Base-by-base conservation (phyloP, 2,888 invertebrate species). In the Hemistola chrysoprasaria region DNA sequence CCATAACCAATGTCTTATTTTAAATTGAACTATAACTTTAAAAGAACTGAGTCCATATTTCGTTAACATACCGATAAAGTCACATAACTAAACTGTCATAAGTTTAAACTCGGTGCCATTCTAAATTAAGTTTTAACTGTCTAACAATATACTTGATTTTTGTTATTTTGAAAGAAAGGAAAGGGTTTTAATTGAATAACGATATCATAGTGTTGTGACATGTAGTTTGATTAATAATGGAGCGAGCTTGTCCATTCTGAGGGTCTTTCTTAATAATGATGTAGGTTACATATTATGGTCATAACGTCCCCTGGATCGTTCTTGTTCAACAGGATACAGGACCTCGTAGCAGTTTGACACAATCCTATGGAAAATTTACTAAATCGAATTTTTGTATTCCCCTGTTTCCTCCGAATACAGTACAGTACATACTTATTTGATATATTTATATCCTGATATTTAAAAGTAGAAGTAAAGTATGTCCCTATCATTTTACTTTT, bases 201-300 rank as follows among this genome's bases (percentile, higher is more conserved):
- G 72, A 78, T 85, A 86, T 87, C 81, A 76, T 76, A 78, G 78
- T 87, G 86, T 87, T 87, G 76, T 88, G 88, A 87, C 88, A 84
- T 79, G 80, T 72, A 65, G 49, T 72, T 79, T 86, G 88, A 88
- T 87, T 86, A 87, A 86, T 88, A 86, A 87, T 83, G 87, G 84
- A 76, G 70, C 65, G 65, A 65, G 72, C 77, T 69, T 84, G 87
- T 84, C 71, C 77, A 70, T 60, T 74, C 62, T 52, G 55, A 46
- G 56, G 53, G 62, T 67, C 72, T 78, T 77, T 70, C 70, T 60
- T 62, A 62, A 70, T 63, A 67, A 71, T 81, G 79, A 72, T 70
- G 70, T 69, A 64, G 63, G 63, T 64, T 74, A 73, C 78, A 67
- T 79, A 81, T 78, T 74, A 62, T 72, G 73, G 68, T 76, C 78